Evolutionary conservation across 2,797 vertebrate genomes (phyloP).

Genomic region (Oreortyx pictus): DNA sequence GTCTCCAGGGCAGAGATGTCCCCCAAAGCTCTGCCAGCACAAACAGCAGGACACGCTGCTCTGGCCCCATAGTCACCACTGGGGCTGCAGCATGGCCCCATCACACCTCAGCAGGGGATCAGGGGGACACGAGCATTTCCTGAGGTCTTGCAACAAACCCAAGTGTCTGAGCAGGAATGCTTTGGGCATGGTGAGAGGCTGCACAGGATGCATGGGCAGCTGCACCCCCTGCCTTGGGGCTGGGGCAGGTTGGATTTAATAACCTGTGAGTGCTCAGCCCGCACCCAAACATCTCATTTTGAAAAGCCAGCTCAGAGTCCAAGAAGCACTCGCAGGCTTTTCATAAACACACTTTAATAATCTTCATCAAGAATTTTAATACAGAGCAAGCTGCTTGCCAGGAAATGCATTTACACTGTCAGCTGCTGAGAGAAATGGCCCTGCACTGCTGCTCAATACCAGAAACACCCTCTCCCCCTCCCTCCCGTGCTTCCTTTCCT

Average conservation of each 20-base stretch:
- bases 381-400: slow-evolving; percentile 60
- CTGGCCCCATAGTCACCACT: fast-evolving
- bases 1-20: fast-evolving
- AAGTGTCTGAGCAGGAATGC: fast-evolving
- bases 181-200: fast-evolving
- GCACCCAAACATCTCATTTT: slow-evolving; percentile 32
- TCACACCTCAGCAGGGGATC: fast-evolving
- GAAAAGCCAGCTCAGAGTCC: slow-evolving; percentile 11
- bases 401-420: slow-evolving; percentile 68
- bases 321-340: slow-evolving; percentile 62
- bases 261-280: neutral
- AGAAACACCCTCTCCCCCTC: slow-evolving; percentile 44
- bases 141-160: fast-evolving
- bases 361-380: slow-evolving; percentile 70
- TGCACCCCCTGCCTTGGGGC: neutral
- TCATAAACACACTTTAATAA: slow-evolving; percentile 73
- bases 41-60: fast-evolving
- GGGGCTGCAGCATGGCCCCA: neutral
- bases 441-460: slow-evolving; percentile 26
- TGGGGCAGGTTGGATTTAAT: neutral
- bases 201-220: fast-evolving
- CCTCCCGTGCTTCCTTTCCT: neutral
- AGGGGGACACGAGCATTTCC: fast-evolving
- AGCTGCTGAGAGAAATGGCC: slow-evolving; percentile 18
- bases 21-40: neutral